A percentile compares a stretch with the other conserved stretches of the same genome.
Evolutionary conservation across 2,888 invertebrate genomes (phyloP).

Genomic region (Tachina grossa): DNA sequence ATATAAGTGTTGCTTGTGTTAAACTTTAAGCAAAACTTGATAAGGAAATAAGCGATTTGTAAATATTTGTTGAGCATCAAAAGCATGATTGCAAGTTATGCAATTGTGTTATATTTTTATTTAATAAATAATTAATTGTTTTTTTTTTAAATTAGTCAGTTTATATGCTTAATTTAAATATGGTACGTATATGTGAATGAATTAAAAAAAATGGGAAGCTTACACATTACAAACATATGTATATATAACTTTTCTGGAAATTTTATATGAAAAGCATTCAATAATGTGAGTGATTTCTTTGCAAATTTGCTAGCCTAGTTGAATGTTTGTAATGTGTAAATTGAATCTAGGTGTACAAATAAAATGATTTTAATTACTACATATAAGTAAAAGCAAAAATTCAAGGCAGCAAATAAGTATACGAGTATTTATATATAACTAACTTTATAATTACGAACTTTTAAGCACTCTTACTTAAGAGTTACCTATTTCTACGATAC

Average conservation of each 20-base stretch:
- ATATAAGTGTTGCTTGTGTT: not conserved
- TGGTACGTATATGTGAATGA: not conserved
- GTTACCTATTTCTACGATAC: not conserved
- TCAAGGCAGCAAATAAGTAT: not conserved
- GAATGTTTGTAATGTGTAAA: too few species aligned
- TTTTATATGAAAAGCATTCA: too few species aligned
- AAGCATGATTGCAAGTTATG: conserved; percentile 13
- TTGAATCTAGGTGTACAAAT: not conserved
- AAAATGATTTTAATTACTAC: not conserved
- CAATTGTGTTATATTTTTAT: conserved; percentile 6
- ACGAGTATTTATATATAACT: not conserved
- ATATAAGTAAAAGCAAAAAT: too few species aligned
- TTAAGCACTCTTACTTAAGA: not conserved
- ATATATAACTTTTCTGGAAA: too few species aligned
- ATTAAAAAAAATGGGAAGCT: not conserved
- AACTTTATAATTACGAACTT: too few species aligned
- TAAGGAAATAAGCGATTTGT: conserved; percentile 31
- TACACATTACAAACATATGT: too few species aligned
- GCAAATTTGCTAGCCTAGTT: too few species aligned
- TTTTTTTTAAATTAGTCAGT: conserved; percentile 2
- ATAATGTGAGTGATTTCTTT: too few species aligned
- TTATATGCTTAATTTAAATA: not conserved
- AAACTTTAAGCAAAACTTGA: conserved; percentile 2
- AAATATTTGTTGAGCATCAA: conserved; percentile 1
- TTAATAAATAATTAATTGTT: not conserved